Conservation (phyloP, 2,797 vertebrate genomes). For the Cuniculus paca region DNA sequence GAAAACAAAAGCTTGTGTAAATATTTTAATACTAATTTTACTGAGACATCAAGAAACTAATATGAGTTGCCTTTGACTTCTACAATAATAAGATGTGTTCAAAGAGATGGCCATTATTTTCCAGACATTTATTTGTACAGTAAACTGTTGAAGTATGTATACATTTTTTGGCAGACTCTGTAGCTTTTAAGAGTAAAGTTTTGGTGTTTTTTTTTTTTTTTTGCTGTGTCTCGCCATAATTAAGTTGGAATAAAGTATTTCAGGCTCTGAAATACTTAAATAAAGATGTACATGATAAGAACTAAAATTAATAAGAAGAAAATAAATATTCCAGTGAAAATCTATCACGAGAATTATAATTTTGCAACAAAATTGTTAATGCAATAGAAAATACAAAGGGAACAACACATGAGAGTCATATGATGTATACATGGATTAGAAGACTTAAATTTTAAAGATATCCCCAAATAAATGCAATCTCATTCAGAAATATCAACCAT, state of each 20-base stretch:
- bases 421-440: too few relatives aligned
- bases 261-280: background rate
- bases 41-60: background rate
- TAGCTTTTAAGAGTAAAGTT: background rate
- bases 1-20: background rate
- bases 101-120: background rate
- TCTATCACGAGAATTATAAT: background rate
- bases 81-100: background rate
- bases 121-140: background rate
- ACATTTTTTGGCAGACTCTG: background rate
- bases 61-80: background rate
- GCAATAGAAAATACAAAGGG: background rate
- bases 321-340: background rate
- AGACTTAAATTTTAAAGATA: background rate
- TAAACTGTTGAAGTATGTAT: background rate
- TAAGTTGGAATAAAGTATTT: background rate
- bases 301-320: background rate
- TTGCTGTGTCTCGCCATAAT: background rate
- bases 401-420: background rate
- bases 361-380: background rate
- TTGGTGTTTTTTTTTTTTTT: too few relatives aligned
- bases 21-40: background rate
- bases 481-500: background rate
- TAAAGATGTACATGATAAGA: background rate
- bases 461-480: background rate